These are phyloP conservation scores for Hippocampus zosterae DNA, from an alignment of 2,113 vertebrate genomes.

Conservation along the genomic window DNA sequence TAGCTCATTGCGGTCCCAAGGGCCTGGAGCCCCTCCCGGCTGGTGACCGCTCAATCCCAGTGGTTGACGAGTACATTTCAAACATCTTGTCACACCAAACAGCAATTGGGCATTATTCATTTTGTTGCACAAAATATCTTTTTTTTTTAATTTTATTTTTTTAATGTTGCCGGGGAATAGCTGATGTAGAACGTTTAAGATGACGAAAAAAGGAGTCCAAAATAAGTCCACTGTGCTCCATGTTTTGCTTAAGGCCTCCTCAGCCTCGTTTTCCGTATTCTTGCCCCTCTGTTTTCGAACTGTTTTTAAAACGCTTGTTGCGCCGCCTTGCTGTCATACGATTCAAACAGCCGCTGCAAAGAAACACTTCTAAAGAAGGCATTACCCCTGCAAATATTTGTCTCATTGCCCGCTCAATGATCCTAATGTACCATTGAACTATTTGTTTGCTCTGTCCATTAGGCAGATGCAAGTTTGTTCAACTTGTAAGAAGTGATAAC, in stretches of 20 bases:
- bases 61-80: neutral
- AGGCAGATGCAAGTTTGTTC: constrained; percentile 29
- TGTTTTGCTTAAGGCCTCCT: neutral
- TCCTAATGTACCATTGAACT: constrained; percentile 5
- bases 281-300: neutral
- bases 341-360: constrained; percentile 13
- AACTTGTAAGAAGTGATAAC: constrained; percentile 35
- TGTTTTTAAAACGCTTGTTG: neutral
- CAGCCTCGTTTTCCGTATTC: neutral
- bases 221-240: neutral
- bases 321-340: constrained; percentile 27
- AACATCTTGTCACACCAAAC: neutral
- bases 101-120: neutral
- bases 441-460: constrained; percentile 4
- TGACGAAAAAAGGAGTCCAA: neutral
- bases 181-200: neutral
- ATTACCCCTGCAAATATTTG: neutral
- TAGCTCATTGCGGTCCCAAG: neutral
- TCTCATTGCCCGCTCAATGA: constrained; percentile 8
- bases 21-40: neutral
- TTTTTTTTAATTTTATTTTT: neutral
- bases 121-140: neutral
- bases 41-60: constrained; percentile 2
- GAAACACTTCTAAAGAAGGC: neutral
- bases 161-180: neutral